Evolutionary conservation across 2,888 invertebrate species (phyloP).

Genomic region (Notodonta dromedarius): DNA sequence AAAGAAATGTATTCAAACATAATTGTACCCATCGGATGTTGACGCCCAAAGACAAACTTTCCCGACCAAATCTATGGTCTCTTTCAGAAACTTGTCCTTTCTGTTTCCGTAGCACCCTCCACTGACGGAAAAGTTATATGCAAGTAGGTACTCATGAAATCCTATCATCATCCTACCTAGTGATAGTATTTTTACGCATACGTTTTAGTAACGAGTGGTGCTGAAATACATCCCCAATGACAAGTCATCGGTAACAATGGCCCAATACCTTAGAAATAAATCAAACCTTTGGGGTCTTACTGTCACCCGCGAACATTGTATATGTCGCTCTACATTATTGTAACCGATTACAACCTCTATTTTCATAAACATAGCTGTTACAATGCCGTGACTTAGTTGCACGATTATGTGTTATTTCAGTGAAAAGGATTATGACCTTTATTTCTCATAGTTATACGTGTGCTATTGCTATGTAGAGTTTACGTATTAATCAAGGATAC

Average conservation of each 20-base stretch:
- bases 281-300: conserved; percentile 38
- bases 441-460: conserved; percentile 14
- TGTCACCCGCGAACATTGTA: conserved; percentile 27
- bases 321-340: conserved; percentile 11
- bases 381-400: conserved; percentile 18
- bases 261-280: conserved; percentile 42
- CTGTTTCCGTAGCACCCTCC: too few relatives aligned
- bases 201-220: conserved; percentile 15
- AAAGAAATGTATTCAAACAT: too few relatives aligned
- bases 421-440: conserved; percentile 24
- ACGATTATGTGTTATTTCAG: conserved; percentile 1
- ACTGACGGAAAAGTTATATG: too few relatives aligned
- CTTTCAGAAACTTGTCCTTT: too few relatives aligned
- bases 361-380: conserved; percentile 19
- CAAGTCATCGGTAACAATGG: conserved; percentile 44
- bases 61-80: too few relatives aligned
- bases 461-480: conserved; percentile 17
- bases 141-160: too few relatives aligned
- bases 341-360: conserved; percentile 12
- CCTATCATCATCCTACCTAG: too few relatives aligned
- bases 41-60: too few relatives aligned
- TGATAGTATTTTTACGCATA: neutral
- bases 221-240: conserved; percentile 33
- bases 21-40: too few relatives aligned
- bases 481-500: conserved; percentile 31